Base-by-base conservation (phyloP, 2,888 invertebrate species). In the Harpalus rubripes region DNA sequence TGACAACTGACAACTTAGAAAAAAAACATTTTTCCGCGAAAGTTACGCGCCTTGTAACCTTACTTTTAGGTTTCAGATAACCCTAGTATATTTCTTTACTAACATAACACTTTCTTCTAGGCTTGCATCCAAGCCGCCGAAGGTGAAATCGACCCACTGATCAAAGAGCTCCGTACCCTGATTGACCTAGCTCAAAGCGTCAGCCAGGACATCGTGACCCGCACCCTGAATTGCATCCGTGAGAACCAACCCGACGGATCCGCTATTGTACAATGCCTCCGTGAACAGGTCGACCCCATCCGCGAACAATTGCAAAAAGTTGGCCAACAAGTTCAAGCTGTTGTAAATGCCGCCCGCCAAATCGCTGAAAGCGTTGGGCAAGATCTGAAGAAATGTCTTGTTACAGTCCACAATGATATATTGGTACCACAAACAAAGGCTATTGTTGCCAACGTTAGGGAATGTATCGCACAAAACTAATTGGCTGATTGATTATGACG, bases 281-380 rank as follows among this genome's bases (percentile, higher is more conserved):
- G 16, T 4, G 12, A 4, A 6, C 58, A 72, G 15, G n/a, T 80
- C n/a, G 56, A 15, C 10, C 18, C 6, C 4, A 5, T 84, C 63
- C 8, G 15, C 1, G 12, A 32, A 0, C 58, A 80, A 7, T 12
- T 85, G 39, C 15, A 56, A 3, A 39, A 80, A 12, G 6, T 85
- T 10, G 1, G 4, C 0, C 5, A 12, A 12, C 44, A 52, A 12
- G 22, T 26, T 41, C 12, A 39, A 3, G 56, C 79, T 12, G n/a
- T 85, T 8, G n/a, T 85, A 10, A n/a, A 16, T 2, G 32, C 56
- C n/a, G 85, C 41, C 18, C 52, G 32, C 5, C 41, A 85, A 16
- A 18, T 59, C 26, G 85, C 15, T 22, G 8, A 68, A 15, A 12
- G n/a, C n/a, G 68, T 18, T 7, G 56, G 22, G 3, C 8, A 4